Base-by-base conservation (phyloP, 2,888 invertebrate species). In the Heliconius aoede region DNA sequence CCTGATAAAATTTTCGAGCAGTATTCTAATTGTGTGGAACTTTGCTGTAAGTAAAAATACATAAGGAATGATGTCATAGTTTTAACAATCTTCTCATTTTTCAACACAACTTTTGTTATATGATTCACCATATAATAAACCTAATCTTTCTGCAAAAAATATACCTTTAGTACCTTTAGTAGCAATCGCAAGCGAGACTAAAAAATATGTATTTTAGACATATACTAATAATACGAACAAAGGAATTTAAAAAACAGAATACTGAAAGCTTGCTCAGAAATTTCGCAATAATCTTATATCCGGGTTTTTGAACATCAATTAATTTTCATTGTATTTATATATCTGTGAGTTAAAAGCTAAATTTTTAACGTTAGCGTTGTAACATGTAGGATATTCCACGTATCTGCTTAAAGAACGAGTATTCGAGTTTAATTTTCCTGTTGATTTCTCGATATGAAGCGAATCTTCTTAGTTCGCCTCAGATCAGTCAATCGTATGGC, bases 361-460 rank as follows among this genome's bases (percentile, higher is more conserved):
- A 8, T 69, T 21, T 69, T 69, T 24, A 32, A 69, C 69, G 55
- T 72, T 60, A 72, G 26, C 13, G 21, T 26, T 40, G 26, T 28
- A 61, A 61, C 36, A 40, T 61, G 60, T 60, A 72, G 7, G 26
- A 61, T 40, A 36, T 26, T 40, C 40, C 60, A 72, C 36, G 32
- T 60, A 40, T 72, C 71, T 32, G 36, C 26, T 60, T 61, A 72
- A 72, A 36, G 30, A 72, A 76, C 75, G 71, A 76, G 75, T 76
- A 76, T 76, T 71, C 71, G 75, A 76, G 64, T 40, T n/a, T 30
- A 28, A 69, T 78, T 79, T 79, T 79, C 79, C 79, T 79, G 79
- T 79, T 79, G 64, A 77, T 76, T 40, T 73, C 65, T 71, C 71
- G 71, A 72, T 76, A 64, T 55, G 62, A 51, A 72, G 73, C 72